Evolutionary conservation across 1,140 invertebrate genomes (phyloP).

Genomic region (Lasioglossum baleicum): DNA sequence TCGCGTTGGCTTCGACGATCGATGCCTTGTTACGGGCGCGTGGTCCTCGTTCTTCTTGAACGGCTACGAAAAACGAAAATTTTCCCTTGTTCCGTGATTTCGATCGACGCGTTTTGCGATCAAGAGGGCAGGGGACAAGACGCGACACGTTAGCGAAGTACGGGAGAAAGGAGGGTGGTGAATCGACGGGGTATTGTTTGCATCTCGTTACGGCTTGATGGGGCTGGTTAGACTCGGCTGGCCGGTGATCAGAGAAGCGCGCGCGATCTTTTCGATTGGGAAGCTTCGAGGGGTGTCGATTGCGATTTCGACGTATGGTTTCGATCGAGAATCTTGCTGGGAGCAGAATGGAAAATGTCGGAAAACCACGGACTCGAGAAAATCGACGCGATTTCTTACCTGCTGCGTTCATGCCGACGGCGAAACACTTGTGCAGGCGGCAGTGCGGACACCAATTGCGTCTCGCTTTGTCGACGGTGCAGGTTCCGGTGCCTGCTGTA

Average conservation of each 20-base stretch:
- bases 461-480: slow-evolving; percentile 89
- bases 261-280: background rate
- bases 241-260: too few species aligned
- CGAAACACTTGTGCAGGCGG: slow-evolving; percentile 88
- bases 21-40: slow-evolving; percentile 78
- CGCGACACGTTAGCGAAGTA: background rate
- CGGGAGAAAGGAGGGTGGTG: slow-evolving; percentile 31
- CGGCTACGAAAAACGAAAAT: slow-evolving; percentile 79
- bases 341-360: too few species aligned
- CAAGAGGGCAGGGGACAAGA: too few species aligned
- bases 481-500: slow-evolving; percentile 83
- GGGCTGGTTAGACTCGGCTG: too few species aligned
- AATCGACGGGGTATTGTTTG: slow-evolving; percentile 65
- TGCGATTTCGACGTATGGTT: too few species aligned
- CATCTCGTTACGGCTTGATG: slow-evolving; percentile 59
- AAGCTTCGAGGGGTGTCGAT: too few species aligned
- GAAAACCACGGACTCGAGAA: too few species aligned
- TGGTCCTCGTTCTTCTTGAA: slow-evolving; percentile 90
- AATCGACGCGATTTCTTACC: slow-evolving; percentile 80
- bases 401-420: slow-evolving; percentile 88
- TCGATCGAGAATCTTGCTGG: too few species aligned
- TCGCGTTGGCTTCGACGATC: slow-evolving; percentile 14
- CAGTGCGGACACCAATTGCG: slow-evolving; percentile 94
- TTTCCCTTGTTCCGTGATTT: background rate
- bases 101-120: background rate